Evolutionary conservation across 2,888 invertebrate species (phyloP), one percentile per base, ranked within the genome.

Genomic region (Drepana falcataria): DNA sequence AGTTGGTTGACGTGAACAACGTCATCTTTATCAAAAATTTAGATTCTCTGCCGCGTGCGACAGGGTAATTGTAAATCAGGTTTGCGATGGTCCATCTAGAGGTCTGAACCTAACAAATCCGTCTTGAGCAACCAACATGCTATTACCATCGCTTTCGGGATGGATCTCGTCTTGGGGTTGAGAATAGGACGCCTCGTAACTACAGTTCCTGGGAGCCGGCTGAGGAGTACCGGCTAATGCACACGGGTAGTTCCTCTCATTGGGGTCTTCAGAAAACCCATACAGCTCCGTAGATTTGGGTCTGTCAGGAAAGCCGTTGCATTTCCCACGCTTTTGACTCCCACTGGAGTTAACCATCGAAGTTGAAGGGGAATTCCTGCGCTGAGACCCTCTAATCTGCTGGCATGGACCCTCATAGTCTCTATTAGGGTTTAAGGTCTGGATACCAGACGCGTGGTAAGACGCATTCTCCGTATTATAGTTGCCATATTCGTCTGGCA

Each of bases 71-170:
- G 83, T 82, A 66, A 87, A 91, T 92, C 92, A 87, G 65, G 91
- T 91, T 73, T 88, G 88, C 70, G 88, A 83, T 44, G 87, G 81
- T 0, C 83, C 83, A 62, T 91, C 95, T 66, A 96, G 88, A 21
- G 95, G 94, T 60, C 96, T 93, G 86, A 97, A 97, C 65, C 97
- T 92, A 9, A 97, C 95, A 82, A 97, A 96, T 3, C 97, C 97
- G 75, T 97, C 96, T 76, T 97, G 97, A 59, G 96, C 95, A n/a
- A 97, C 96, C 61, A 97, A 87, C 96, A 97, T 96, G 65, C 96
- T 94, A 56, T 92, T 91, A 51, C 93, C 91, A 62, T 92, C 91
- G 71, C 89, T 77, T 72, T 93, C 91, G 41, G 65, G 73, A 0
- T 83, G 77, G 3, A 88, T 81, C 69, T 91, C 93, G 70, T 93